Percentiles rank a stretch among this genome's conserved stretches.
phyloP scores from a whole-genome alignment of 2,113 vertebrate genomes.

The Chloebia gouldiae region DNA sequence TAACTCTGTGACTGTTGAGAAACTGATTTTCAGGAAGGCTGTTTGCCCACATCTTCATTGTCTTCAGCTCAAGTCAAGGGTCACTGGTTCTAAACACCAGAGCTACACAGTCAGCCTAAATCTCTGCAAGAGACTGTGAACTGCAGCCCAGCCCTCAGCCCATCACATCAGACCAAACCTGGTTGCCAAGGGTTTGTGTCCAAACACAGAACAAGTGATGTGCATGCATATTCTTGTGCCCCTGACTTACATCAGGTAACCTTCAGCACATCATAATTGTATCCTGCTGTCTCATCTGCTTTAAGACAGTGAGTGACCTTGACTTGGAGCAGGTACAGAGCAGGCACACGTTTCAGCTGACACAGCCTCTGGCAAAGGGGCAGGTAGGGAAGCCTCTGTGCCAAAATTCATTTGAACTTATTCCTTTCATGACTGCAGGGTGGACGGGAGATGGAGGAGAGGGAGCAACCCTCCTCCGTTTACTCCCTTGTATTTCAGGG shows the following conservation, averaged over 20 bases:
- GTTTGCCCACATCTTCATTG: not conserved
- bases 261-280: not conserved
- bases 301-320: not conserved
- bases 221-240: not conserved
- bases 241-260: not conserved
- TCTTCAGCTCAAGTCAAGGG: not conserved
- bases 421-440: not conserved
- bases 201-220: not conserved
- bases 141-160: not conserved
- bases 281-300: not conserved
- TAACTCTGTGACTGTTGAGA: not conserved
- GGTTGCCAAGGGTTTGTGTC: not conserved
- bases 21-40: not conserved
- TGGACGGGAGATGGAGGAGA: not conserved
- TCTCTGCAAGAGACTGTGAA: not conserved
- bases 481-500: not conserved
- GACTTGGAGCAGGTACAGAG: not conserved
- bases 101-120: not conserved
- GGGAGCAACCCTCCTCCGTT: not conserved
- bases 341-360: not conserved
- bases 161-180: not conserved
- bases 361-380: not conserved
- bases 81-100: not conserved
- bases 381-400: not conserved
- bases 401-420: not conserved